Base-by-base conservation (phyloP, 2,113 vertebrate genomes). In the Oenanthe oenanthe region DNA sequence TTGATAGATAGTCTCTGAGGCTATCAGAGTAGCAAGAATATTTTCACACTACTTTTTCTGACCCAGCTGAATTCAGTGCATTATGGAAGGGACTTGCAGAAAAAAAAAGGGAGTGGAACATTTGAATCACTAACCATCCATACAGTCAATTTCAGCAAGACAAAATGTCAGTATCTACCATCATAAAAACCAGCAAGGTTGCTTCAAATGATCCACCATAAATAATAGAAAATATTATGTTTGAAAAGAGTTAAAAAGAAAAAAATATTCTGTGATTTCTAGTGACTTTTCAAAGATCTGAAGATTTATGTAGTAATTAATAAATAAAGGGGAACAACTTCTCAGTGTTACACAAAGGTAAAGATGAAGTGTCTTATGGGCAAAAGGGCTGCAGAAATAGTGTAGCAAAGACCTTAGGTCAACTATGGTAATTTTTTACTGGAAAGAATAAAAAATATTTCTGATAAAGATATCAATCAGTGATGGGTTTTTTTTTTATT, bases 401-500 rank as follows among this genome's bases (percentile, higher is more conserved):
- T 26, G 29, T 54, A 65, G 42, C 38, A 47, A 83, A 56, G 10
- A 63, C 17, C 18, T 94, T 32, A 40, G 17, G 61, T 58, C 21
- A 50, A 81, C 76, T 47, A 22, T 14, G 13, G 28, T 83, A 7
- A 26, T 10, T 11, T 61, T 85, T 54, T 77, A 28, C 22, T 68
- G 16, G n/a, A 68, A 72, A 66, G 18, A 26, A 80, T 75, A 40
- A 89, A 80, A 74, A 81, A 21, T 40, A 62, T 42, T 84, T 91
- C 17, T 61, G n/a, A 54, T 65, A 65, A 85, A 18, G 2, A 10
- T 19, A 48, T 6, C 17, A 66, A 13, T 57, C 13, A 34, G 10
- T 43, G 43, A 36, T 48, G 11, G 0, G 0, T n/a, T n/a, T n/a
- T n/a, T 3, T 54, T 84, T 77, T 38, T 13, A 43, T 58, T 20